phyloP scores from a whole-genome alignment of 2,888 invertebrate genomes.

The Cinara cedri region DNA sequence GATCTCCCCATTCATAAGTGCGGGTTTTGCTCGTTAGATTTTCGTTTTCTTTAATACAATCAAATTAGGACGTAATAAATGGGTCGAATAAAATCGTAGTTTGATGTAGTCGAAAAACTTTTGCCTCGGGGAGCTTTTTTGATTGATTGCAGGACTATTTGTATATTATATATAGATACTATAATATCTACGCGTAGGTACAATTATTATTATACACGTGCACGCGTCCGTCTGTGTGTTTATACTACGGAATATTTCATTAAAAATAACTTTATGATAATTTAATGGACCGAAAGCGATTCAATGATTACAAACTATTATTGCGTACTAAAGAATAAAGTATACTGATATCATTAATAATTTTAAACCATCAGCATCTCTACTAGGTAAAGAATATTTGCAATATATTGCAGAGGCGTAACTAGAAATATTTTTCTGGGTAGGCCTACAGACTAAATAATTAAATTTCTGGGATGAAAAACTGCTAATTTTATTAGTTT shows the following conservation, averaged over 20 bases:
- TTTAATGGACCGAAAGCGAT: constrained; percentile 16
- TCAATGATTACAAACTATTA: constrained; percentile 14
- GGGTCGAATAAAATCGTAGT: neutral
- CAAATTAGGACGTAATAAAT: constrained; percentile 7
- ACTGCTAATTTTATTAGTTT: too few species aligned
- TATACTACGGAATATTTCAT: neutral
- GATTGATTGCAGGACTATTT: constrained; percentile 21
- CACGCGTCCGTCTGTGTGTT: neutral
- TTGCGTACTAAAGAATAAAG: neutral
- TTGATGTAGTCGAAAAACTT: neutral
- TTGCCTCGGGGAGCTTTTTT: constrained; percentile 29
- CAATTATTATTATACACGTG: constrained; percentile 1
- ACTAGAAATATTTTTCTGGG: too few species aligned
- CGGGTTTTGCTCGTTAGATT: neutral
- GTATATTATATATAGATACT: neutral
- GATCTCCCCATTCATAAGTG: neutral
- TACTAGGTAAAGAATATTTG: too few species aligned
- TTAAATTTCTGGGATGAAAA: too few species aligned
- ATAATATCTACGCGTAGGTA: neutral
- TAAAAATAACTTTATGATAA: neutral
- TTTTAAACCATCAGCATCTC: neutral
- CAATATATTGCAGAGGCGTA: too few species aligned
- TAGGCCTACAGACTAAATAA: too few species aligned
- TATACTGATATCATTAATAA: neutral
- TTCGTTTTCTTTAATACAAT: constrained; percentile 16